Percentiles rank a stretch among this genome's conserved stretches.
phyloP scores from a whole-genome alignment of 2,113 vertebrate genomes.

The Lasiurus borealis region DNA sequence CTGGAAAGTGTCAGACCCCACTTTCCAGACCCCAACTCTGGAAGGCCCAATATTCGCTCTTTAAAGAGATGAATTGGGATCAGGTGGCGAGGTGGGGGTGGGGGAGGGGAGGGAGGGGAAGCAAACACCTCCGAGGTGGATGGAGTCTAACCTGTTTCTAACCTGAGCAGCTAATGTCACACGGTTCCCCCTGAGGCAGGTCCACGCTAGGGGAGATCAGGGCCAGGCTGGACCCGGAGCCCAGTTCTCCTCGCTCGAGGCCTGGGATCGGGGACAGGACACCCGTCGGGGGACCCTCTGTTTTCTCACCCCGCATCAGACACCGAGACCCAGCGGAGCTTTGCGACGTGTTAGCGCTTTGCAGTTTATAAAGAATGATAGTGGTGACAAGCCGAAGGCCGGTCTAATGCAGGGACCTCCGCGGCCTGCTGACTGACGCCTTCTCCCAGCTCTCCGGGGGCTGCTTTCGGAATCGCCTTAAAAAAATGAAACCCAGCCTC shows the following conservation, averaged over 20 bases:
- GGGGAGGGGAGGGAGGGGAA: too few relatives aligned
- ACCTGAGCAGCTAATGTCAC: background rate
- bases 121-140: background rate
- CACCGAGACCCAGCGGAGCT: background rate
- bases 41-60: background rate
- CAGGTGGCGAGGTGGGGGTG: background rate
- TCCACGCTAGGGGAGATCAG: background rate
- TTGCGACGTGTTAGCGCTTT: background rate
- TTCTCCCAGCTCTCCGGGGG: constrained; percentile 33
- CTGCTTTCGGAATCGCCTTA: constrained; percentile 50
- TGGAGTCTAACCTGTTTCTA: background rate
- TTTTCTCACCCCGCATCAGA: constrained; percentile 15
- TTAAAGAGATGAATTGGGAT: background rate
- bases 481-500: constrained; percentile 69
- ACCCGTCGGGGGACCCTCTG: background rate
- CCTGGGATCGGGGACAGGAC: background rate
- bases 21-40: background rate
- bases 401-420: background rate
- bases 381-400: constrained; percentile 59
- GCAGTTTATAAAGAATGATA: constrained; percentile 26
- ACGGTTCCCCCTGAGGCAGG: background rate
- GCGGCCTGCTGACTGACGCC: background rate
- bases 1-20: background rate
- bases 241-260: background rate
- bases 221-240: background rate